Evolutionary conservation across 2,113 vertebrate genomes (phyloP).

Genomic region (Sphaerodactylus townsendi): DNA sequence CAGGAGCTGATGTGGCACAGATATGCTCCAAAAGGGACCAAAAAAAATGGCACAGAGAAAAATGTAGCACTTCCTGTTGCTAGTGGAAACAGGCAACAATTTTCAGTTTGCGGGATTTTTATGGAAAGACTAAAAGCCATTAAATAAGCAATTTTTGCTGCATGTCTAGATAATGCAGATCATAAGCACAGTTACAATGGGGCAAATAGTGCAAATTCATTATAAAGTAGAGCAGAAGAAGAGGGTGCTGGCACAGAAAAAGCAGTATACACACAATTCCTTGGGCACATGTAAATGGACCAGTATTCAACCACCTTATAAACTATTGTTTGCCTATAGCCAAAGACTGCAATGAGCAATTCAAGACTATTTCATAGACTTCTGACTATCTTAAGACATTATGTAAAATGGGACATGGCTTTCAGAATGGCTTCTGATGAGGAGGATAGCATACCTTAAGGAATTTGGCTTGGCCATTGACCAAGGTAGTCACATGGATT

Average conservation of each 20-base stretch:
- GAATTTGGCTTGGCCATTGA: background rate
- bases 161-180: background rate
- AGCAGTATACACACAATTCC: background rate
- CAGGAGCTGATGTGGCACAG: constrained; percentile 30
- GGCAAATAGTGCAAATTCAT: background rate
- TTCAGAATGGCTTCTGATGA: background rate
- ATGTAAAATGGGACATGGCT: background rate
- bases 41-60: constrained; percentile 31
- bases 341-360: background rate
- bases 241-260: background rate
- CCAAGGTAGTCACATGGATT: background rate
- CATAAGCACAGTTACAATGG: background rate
- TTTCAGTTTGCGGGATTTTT: constrained; percentile 14
- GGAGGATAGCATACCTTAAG: background rate
- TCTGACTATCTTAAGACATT: background rate
- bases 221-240: background rate
- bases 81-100: constrained; percentile 27
- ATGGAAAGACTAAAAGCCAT: background rate
- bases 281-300: background rate
- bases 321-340: too few species aligned
- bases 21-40: constrained; percentile 32
- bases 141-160: background rate
- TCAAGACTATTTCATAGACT: background rate
- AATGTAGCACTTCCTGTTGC: background rate
- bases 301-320: background rate